Conservation (phyloP, 2,797 vertebrate genomes). For the Hypotaenidia philippensis region DNA sequence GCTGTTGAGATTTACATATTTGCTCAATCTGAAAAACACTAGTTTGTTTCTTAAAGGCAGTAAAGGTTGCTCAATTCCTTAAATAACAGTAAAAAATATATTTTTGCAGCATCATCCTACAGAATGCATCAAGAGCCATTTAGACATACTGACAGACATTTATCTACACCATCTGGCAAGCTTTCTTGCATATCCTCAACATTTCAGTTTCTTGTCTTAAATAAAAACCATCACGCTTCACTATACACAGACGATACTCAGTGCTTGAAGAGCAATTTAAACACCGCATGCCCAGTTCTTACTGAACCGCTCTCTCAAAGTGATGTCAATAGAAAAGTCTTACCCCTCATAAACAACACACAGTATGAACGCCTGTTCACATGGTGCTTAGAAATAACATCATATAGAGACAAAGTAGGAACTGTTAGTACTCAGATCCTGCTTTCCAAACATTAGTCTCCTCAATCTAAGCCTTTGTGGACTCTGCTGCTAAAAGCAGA, state of each 20-base stretch:
- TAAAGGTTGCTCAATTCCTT: not conserved
- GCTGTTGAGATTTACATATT: fast-evolving
- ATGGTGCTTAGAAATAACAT: not conserved
- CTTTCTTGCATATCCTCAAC: not conserved
- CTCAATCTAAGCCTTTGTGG: not conserved
- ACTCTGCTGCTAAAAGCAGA: not conserved
- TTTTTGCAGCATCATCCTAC: not conserved
- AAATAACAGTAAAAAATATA: not conserved
- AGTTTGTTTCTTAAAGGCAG: not conserved
- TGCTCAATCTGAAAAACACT: not conserved
- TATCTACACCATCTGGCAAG: not conserved
- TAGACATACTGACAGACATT: not conserved
- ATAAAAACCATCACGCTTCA: not conserved
- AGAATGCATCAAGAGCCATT: not conserved
- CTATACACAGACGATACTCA: not conserved
- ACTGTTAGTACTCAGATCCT: not conserved
- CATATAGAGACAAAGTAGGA: not conserved
- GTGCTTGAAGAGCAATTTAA: not conserved
- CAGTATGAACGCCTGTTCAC: not conserved
- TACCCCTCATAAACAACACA: not conserved
- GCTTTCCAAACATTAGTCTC: not conserved
- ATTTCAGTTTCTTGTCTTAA: not conserved
- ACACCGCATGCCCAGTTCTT: not conserved
- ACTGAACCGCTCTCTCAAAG: not conserved
- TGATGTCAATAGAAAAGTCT: not conserved